A percentile compares a stretch with the other conserved stretches of the same genome.
These are phyloP conservation scores for Siniperca chuatsi DNA, from an alignment of 2,113 vertebrate species.

Conservation along the genomic window DNA sequence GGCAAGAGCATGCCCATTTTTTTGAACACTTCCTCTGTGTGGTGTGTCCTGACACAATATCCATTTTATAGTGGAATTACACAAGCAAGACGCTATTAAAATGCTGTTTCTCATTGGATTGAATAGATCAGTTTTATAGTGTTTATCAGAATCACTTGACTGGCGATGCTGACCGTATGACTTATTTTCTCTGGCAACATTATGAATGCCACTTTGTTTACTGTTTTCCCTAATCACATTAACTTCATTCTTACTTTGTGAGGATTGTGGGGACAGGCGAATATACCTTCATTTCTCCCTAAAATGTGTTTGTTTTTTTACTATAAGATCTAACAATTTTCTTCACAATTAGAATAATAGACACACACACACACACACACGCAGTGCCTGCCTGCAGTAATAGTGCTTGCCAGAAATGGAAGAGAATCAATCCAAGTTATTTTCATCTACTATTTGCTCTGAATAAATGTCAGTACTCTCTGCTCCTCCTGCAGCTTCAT, in stretches of 20 bases:
- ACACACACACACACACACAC: background rate
- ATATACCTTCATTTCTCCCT: background rate
- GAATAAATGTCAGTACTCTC: conserved; percentile 61
- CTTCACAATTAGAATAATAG: conserved; percentile 33
- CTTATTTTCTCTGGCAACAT: background rate
- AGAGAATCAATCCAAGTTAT: conserved; percentile 54
- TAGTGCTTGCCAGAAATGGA: conserved; percentile 40
- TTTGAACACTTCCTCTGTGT: background rate
- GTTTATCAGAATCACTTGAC: conserved; percentile 41
- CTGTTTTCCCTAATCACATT: conserved; percentile 22
- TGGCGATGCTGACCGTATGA: background rate
- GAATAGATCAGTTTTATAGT: conserved; percentile 11
- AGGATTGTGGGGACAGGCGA: conserved; percentile 4
- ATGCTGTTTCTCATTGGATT: background rate
- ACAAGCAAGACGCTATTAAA: background rate
- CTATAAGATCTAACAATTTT: conserved; percentile 20
- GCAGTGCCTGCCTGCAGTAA: conserved; percentile 12
- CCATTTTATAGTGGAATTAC: background rate
- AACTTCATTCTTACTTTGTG: background rate
- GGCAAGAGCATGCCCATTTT: background rate
- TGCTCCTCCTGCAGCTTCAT: conserved; percentile 39
- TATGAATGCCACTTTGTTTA: conserved; percentile 6
- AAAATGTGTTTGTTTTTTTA: conserved; percentile 31
- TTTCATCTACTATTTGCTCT: conserved; percentile 54
- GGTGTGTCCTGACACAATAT: background rate